phyloP scores from a whole-genome alignment of 2,797 vertebrate genomes.

The Epinephelus awoara region DNA sequence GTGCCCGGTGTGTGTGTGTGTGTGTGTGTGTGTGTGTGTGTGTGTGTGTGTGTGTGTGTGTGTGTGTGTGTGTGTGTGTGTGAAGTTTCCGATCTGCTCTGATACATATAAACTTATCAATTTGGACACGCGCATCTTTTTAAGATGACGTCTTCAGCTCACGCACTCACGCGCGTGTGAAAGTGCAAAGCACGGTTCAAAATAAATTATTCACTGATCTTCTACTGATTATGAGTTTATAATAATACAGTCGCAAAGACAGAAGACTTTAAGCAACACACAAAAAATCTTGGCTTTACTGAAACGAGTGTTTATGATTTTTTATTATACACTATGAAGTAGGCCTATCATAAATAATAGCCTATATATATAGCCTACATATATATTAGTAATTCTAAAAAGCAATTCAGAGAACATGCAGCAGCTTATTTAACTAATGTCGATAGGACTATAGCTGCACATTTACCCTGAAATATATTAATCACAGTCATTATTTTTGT shows the following conservation, averaged over 20 bases:
- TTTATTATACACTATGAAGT: no score
- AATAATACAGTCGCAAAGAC: background rate
- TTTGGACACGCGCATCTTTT: background rate
- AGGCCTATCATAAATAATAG: no score
- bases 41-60: conserved; percentile 1
- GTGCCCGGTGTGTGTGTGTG: conserved; percentile 2
- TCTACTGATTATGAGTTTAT: background rate
- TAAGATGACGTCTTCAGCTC: background rate
- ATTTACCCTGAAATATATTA: background rate
- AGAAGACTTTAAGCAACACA: background rate
- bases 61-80: conserved; percentile 9
- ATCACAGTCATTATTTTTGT: conserved; percentile 4
- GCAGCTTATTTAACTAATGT: background rate
- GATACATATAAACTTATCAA: conserved; percentile 28
- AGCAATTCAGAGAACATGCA: background rate
- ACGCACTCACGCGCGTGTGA: background rate
- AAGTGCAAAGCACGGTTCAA: background rate
- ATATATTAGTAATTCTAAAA: background rate
- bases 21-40: conserved; percentile 10
- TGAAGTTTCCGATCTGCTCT: conserved; percentile 30
- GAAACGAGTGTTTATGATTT: background rate
- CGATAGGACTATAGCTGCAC: background rate
- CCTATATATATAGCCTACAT: no score
- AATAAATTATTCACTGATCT: no score
- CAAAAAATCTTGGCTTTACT: background rate